Evolutionary conservation across 2,113 vertebrate genomes (phyloP).

Genomic region (Papio anubis): DNA sequence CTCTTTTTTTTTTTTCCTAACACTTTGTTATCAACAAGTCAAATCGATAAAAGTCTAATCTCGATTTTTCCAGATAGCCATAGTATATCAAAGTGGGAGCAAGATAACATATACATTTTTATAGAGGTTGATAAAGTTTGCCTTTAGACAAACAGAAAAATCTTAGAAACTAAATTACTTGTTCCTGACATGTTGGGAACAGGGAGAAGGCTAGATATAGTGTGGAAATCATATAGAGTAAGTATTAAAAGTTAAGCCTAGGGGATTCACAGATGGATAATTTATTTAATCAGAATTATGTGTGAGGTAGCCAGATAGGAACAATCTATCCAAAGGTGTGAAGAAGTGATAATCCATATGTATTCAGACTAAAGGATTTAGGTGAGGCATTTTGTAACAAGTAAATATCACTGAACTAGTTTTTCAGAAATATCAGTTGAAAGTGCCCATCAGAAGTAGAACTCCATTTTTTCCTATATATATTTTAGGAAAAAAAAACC

Average conservation of each 20-base stretch:
- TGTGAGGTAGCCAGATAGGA: not conserved
- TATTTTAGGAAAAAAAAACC: not conserved
- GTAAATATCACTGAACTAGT: not conserved
- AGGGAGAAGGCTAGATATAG: not conserved
- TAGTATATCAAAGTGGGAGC: conserved; percentile 48
- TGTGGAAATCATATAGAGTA: not conserved
- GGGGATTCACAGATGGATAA: conserved; percentile 38
- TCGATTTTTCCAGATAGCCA: conserved; percentile 32
- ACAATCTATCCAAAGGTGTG: conserved; percentile 29
- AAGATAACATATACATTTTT: conserved; percentile 61
- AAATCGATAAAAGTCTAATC: conserved; percentile 55
- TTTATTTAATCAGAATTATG: conserved; percentile 52
- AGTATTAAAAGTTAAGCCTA: conserved; percentile 65
- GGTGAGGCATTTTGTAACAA: not conserved
- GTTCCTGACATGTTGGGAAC: not conserved
- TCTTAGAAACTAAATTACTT: conserved; percentile 60
- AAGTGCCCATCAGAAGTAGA: not conserved
- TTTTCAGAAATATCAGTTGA: conserved; percentile 13
- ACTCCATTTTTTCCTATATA: not conserved
- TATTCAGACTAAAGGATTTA: conserved; percentile 10
- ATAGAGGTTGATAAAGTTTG: conserved; percentile 53
- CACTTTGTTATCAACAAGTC: conserved; percentile 61
- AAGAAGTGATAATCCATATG: not conserved
- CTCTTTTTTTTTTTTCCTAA: not conserved
- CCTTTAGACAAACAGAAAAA: conserved; percentile 62